phyloP scores from a whole-genome alignment of 2,113 vertebrate species.

The Mesembrinibis cayennensis region DNA sequence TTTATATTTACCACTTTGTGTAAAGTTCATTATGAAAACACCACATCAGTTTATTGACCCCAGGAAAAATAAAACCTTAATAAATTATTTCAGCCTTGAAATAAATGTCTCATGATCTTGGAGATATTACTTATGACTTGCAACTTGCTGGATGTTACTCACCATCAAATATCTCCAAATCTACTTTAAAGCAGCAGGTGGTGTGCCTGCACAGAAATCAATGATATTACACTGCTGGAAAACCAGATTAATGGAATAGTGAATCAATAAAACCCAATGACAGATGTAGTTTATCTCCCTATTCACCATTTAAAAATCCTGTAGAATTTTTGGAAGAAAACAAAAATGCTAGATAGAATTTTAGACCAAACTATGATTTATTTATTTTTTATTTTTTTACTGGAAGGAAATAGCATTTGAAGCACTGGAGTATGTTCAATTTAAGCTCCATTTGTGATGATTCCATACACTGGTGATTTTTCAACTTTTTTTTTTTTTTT shows the following conservation, averaged over 20 bases:
- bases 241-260: neutral
- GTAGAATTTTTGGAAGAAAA: neutral
- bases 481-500: neutral
- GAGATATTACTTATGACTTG: neutral
- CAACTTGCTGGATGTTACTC: neutral
- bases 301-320: neutral
- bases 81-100: neutral
- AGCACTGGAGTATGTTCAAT: neutral
- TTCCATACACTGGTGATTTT: neutral
- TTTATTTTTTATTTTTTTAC: neutral
- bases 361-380: neutral
- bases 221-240: neutral
- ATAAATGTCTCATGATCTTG: neutral
- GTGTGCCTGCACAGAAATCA: constrained; percentile 7
- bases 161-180: neutral
- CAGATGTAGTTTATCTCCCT: neutral
- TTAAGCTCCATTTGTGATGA: neutral
- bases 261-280: neutral
- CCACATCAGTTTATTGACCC: neutral
- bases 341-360: neutral
- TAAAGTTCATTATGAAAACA: neutral
- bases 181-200: constrained; percentile 4
- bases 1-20: neutral
- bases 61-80: neutral
- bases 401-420: neutral